Evolutionary conservation across 2,888 invertebrate genomes (phyloP).

Genomic region (Dinocampus coccinellae): DNA sequence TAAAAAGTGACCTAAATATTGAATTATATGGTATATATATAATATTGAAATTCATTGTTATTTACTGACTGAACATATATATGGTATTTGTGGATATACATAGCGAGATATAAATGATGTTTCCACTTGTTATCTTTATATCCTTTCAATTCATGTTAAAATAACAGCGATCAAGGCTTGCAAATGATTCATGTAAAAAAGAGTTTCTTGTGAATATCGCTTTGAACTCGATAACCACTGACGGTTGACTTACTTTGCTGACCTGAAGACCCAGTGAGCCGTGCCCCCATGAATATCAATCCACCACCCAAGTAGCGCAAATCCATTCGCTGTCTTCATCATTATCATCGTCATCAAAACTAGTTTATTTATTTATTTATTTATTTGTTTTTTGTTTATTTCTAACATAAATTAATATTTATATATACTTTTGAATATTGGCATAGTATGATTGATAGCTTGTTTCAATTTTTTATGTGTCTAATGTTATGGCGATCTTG

Average conservation of each 20-base stretch:
- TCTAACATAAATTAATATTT: no score
- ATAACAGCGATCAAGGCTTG: not conserved
- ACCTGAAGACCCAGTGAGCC: conserved; percentile 66
- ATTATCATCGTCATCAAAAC: no score
- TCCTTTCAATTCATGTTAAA: no score
- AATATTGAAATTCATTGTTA: no score
- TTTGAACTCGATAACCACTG: conserved; percentile 10
- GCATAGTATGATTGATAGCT: no score
- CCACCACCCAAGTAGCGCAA: conserved; percentile 19
- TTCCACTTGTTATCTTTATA: no score
- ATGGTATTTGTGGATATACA: not conserved
- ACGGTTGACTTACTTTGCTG: conserved; percentile 63
- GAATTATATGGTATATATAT: no score
- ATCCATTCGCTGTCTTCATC: conserved; percentile 1
- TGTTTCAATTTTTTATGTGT: no score
- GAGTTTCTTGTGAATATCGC: not conserved
- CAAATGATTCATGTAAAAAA: not conserved
- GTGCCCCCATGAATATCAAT: conserved; percentile 58
- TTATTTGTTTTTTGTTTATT: not conserved
- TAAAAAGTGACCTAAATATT: no score
- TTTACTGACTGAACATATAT: no score
- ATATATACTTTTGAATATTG: not conserved
- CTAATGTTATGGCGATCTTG: no score
- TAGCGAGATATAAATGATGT: not conserved
- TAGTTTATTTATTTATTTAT: no score